phyloP scores from a whole-genome alignment of 2,113 vertebrate species.

The Thunnus thynnus region DNA sequence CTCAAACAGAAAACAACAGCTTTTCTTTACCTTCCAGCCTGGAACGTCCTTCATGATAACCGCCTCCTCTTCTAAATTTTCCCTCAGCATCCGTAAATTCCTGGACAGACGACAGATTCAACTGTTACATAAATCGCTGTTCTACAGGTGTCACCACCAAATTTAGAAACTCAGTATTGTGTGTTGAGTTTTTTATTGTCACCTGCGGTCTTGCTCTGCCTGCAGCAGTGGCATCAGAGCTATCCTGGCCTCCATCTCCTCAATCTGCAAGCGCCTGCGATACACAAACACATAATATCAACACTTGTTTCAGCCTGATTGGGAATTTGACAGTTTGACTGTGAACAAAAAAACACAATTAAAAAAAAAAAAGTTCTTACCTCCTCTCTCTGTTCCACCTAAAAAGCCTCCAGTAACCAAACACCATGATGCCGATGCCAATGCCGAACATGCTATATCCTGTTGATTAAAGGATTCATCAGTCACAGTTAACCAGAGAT shows the following conservation, averaged over 20 bases:
- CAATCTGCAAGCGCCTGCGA: slow-evolving; percentile 89
- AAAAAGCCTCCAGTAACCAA: slow-evolving; percentile 90
- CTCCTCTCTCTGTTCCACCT: slow-evolving; percentile 93
- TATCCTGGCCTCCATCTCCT: slow-evolving; percentile 91
- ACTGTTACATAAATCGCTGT: neutral
- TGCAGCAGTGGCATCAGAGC: slow-evolving; percentile 91
- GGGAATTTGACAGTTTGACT: neutral
- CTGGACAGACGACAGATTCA: slow-evolving; percentile 69
- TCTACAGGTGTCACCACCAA: too few relatives aligned
- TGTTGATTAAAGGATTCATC: slow-evolving; percentile 54
- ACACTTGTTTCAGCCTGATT: neutral
- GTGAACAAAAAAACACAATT: neutral
- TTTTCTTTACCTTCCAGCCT: slow-evolving; percentile 90
- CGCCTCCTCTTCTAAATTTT: slow-evolving; percentile 94
- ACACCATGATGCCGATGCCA: slow-evolving; percentile 86
- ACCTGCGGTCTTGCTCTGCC: slow-evolving; percentile 92
- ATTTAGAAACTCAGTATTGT: neutral
- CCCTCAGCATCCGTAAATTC: slow-evolving; percentile 84
- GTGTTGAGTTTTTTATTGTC: neutral
- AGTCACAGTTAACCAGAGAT: neutral
- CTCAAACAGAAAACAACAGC: too few relatives aligned
- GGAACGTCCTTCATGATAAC: slow-evolving; percentile 94
- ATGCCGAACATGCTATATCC: slow-evolving; percentile 91
- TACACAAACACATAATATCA: slow-evolving; percentile 21
- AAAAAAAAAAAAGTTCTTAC: slow-evolving; percentile 63